Percentiles rank a stretch among this genome's conserved stretches.
phyloP scores from a whole-genome alignment of 2,888 invertebrate genomes.

The Euproctis similis region DNA sequence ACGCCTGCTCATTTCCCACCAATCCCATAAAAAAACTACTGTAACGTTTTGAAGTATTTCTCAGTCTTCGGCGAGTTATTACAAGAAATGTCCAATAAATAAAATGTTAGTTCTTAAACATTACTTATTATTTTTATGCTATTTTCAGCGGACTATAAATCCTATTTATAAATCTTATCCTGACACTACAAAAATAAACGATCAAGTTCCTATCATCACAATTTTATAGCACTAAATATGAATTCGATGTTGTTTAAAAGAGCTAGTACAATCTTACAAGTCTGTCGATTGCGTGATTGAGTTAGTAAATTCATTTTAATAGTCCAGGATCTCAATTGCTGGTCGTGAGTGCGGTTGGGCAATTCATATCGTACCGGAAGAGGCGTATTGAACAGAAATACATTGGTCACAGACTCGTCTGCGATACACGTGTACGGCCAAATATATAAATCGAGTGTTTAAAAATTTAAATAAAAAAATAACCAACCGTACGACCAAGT shows the following conservation, averaged over 20 bases:
- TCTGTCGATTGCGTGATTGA: conserved; percentile 63
- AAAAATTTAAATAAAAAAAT: neutral
- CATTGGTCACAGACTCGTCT: conserved; percentile 44
- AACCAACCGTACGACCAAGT: too few species aligned
- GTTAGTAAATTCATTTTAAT: conserved; percentile 44
- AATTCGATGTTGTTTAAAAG: too few species aligned
- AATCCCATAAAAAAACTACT: too few species aligned
- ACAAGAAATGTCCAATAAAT: too few species aligned
- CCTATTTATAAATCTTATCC: neutral
- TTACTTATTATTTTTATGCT: too few species aligned
- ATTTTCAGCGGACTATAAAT: neutral
- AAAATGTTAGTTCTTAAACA: too few species aligned
- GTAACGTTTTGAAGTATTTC: too few species aligned
- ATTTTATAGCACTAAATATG: too few species aligned
- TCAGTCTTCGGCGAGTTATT: too few species aligned
- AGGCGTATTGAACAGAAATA: conserved; percentile 55
- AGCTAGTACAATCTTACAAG: too few species aligned
- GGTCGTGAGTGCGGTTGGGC: conserved; percentile 58
- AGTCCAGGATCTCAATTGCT: conserved; percentile 52
- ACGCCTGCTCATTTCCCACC: too few species aligned
- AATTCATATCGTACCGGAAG: conserved; percentile 62
- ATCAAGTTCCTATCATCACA: neutral
- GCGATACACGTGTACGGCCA: conserved; percentile 15
- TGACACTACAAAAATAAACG: neutral
- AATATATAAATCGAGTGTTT: conserved; percentile 2